These are phyloP conservation scores for Acanthoscelides obtectus DNA, from an alignment of 2,888 invertebrate species.

Conservation along the genomic window DNA sequence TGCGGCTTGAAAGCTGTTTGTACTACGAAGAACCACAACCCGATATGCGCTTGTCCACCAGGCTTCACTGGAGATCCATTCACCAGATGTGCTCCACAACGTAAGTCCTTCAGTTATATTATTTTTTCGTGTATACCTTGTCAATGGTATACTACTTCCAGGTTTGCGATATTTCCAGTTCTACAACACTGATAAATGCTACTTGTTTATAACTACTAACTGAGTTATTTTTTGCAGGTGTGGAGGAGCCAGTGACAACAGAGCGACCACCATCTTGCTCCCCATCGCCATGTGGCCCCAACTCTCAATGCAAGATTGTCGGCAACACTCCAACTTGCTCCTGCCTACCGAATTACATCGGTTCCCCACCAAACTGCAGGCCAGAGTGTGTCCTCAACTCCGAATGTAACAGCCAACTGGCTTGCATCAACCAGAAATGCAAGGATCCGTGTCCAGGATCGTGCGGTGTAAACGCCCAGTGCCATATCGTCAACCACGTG, in stretches of 20 bases:
- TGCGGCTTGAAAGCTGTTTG: slow-evolving; percentile 85
- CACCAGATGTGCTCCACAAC: slow-evolving; percentile 63
- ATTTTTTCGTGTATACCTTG: no score
- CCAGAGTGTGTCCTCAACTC: slow-evolving; percentile 77
- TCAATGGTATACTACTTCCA: no score
- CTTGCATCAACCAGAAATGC: slow-evolving; percentile 75
- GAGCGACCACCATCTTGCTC: slow-evolving; percentile 70
- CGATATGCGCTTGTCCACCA: slow-evolving; percentile 79
- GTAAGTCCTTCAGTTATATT: slow-evolving; percentile 52
- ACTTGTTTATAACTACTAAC: no score
- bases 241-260: slow-evolving; percentile 46
- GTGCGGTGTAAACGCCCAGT: slow-evolving; percentile 74
- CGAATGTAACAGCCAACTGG: slow-evolving; percentile 72
- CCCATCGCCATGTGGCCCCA: slow-evolving; percentile 81
- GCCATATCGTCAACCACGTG: slow-evolving; percentile 73
- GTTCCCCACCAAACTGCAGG: slow-evolving; percentile 73
- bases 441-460: slow-evolving; percentile 79
- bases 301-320: slow-evolving; percentile 72
- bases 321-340: slow-evolving; percentile 73
- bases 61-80: slow-evolving; percentile 88
- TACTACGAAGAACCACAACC: slow-evolving; percentile 77
- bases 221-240: slow-evolving; percentile 34
- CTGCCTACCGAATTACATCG: slow-evolving; percentile 71
- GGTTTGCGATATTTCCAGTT: no score
- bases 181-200: no score